These are phyloP conservation scores for Mechanitis mazaeus DNA, from an alignment of 2,888 invertebrate genomes.

Conservation along the genomic window DNA sequence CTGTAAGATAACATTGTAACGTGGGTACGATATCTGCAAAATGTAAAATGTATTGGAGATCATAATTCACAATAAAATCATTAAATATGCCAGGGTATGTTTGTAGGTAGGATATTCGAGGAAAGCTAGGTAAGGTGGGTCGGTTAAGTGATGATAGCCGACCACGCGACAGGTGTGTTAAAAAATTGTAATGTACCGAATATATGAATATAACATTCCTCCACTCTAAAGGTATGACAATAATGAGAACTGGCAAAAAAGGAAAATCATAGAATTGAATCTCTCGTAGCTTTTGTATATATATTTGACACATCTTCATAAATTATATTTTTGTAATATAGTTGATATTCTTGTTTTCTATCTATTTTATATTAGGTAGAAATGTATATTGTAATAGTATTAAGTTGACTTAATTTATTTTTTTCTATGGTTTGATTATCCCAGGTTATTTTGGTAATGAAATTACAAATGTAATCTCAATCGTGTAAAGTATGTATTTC, in stretches of 20 bases:
- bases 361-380: slow-evolving; percentile 1
- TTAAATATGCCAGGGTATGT: slow-evolving; percentile 24
- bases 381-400: slow-evolving; percentile 18
- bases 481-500: slow-evolving; percentile 10
- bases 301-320: slow-evolving; percentile 27
- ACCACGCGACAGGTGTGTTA: not conserved
- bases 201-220: slow-evolving; percentile 31
- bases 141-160: not conserved
- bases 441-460: slow-evolving; percentile 17
- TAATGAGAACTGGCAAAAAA: slow-evolving; percentile 23
- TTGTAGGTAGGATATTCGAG: slow-evolving; percentile 23
- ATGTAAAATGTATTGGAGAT: not conserved
- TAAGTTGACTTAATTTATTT: slow-evolving; percentile 26
- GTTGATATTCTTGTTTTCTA: slow-evolving; percentile 11
- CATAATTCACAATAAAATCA: not conserved
- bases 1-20: slow-evolving; percentile 3
- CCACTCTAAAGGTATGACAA: slow-evolving; percentile 30
- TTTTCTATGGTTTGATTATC: slow-evolving; percentile 22
- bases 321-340: slow-evolving; percentile 38
- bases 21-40: not conserved
- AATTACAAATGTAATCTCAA: slow-evolving; percentile 28
- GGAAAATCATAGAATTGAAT: slow-evolving; percentile 28
- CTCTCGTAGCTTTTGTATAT: slow-evolving; percentile 35
- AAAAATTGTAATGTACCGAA: slow-evolving; percentile 2
- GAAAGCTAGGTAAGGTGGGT: slow-evolving; percentile 15